These are phyloP conservation scores for Hyposoter dolosus DNA, from an alignment of 2,888 invertebrate species.

Conservation along the genomic window DNA sequence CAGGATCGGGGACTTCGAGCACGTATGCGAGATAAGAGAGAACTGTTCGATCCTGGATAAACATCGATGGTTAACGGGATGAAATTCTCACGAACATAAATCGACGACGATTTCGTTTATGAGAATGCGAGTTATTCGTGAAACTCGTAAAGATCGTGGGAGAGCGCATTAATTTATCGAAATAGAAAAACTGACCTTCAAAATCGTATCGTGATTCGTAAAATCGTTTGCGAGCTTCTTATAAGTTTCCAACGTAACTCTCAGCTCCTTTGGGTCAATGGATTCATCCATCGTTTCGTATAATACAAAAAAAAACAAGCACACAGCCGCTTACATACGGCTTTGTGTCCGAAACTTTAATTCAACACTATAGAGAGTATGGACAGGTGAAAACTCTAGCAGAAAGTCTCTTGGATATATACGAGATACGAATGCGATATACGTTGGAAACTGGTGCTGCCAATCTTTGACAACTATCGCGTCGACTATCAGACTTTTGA, in stretches of 20 bases:
- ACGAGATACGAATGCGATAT: constrained; percentile 2
- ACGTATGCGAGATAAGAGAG: constrained; percentile 82
- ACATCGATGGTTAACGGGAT: neutral
- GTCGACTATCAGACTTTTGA: neutral
- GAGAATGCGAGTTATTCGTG: neutral
- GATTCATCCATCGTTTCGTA: constrained; percentile 76
- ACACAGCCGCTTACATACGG: constrained; percentile 40
- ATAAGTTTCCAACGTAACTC: constrained; percentile 81
- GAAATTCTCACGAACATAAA: neutral
- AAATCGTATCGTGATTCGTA: constrained; percentile 83
- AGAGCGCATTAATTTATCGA: neutral
- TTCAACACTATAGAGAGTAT: neutral
- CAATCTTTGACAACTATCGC: neutral
- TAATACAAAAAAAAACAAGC: constrained; percentile 8
- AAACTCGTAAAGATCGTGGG: neutral
- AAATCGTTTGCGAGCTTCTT: constrained; percentile 82
- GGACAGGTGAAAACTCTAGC: constrained; percentile 36
- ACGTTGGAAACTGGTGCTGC: constrained; percentile 13
- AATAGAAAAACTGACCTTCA: constrained; percentile 78
- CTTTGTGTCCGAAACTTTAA: constrained; percentile 31
- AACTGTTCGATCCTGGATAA: constrained; percentile 82
- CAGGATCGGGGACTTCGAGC: constrained; percentile 80
- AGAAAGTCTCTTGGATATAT: constrained; percentile 30
- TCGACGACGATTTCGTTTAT: too few species aligned
- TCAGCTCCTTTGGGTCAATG: constrained; percentile 79